These are phyloP conservation scores for Chaetops frenatus DNA, from an alignment of 2,113 vertebrate genomes.

Conservation along the genomic window DNA sequence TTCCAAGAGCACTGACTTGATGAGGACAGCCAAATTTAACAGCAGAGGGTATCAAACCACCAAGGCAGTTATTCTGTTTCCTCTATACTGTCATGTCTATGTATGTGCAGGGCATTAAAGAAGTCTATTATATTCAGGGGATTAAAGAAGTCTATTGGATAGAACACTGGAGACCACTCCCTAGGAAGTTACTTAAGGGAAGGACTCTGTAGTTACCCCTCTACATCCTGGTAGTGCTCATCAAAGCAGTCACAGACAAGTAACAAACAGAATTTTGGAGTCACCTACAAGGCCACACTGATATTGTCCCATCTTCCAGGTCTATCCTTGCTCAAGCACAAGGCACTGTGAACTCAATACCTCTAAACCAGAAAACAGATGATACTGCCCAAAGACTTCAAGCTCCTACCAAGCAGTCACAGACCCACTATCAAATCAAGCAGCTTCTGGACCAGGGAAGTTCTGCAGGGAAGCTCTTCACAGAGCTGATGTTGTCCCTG, in stretches of 20 bases:
- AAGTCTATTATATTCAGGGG: neutral
- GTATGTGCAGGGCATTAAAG: neutral
- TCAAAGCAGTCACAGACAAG: neutral
- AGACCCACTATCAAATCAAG: neutral
- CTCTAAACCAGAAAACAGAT: neutral
- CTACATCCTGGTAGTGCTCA: neutral
- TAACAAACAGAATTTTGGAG: neutral
- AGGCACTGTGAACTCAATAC: neutral
- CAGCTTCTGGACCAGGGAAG: neutral
- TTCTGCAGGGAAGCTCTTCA: neutral
- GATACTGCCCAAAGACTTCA: rapidly evolving
- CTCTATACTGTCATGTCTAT: neutral
- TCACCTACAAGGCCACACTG: neutral
- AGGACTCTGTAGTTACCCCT: neutral
- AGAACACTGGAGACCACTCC: neutral
- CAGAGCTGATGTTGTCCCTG: rapidly evolving
- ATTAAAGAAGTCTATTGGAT: neutral
- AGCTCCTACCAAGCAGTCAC: rapidly evolving
- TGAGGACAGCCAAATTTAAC: neutral
- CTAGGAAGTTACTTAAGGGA: neutral
- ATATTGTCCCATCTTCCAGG: rapidly evolving
- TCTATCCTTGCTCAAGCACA: neutral
- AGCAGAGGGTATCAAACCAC: neutral
- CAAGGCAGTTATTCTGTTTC: neutral
- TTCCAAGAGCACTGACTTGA: neutral